Percentiles rank a stretch among this genome's conserved stretches.
These are phyloP conservation scores for Furnarius figulus DNA, from an alignment of 2,113 vertebrate genomes.

Conservation along the genomic window DNA sequence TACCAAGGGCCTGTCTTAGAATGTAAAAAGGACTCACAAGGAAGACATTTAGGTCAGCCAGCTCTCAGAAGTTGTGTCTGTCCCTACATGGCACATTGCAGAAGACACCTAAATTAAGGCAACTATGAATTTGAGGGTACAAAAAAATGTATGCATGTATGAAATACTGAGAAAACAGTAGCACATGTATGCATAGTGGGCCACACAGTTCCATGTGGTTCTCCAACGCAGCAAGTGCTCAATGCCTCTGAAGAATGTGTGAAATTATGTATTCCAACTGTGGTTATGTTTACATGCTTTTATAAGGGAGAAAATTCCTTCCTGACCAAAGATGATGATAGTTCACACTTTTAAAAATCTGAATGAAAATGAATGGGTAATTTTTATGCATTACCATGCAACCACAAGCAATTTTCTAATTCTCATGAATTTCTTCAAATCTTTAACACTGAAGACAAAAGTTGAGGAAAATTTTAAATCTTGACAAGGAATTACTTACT, in stretches of 20 bases:
- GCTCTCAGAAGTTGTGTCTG: not conserved
- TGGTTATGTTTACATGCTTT: constrained; percentile 3
- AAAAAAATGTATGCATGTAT: not conserved
- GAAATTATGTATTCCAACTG: constrained; percentile 7
- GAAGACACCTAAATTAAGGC: not conserved
- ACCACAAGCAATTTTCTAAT: constrained; percentile 54
- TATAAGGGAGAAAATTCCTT: constrained; percentile 43
- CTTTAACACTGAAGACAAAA: not conserved
- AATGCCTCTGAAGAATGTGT: not conserved
- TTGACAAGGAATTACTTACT: not conserved
- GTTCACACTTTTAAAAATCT: constrained; percentile 27
- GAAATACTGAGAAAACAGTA: not conserved
- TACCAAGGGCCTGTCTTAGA: not conserved
- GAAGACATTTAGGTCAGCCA: not conserved
- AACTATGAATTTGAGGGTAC: not conserved
- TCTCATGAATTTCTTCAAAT: constrained; percentile 11
- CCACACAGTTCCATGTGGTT: not conserved
- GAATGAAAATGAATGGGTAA: constrained; percentile 33
- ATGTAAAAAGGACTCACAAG: not conserved
- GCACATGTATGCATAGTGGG: not conserved
- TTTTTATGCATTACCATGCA: constrained; percentile 44
- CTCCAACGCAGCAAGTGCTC: constrained; percentile 1
- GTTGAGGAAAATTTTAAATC: not conserved
- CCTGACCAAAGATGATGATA: constrained; percentile 24
- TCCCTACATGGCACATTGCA: not conserved